Conservation (phyloP, 2,113 vertebrate species). For the Osmerus mordax region DNA sequence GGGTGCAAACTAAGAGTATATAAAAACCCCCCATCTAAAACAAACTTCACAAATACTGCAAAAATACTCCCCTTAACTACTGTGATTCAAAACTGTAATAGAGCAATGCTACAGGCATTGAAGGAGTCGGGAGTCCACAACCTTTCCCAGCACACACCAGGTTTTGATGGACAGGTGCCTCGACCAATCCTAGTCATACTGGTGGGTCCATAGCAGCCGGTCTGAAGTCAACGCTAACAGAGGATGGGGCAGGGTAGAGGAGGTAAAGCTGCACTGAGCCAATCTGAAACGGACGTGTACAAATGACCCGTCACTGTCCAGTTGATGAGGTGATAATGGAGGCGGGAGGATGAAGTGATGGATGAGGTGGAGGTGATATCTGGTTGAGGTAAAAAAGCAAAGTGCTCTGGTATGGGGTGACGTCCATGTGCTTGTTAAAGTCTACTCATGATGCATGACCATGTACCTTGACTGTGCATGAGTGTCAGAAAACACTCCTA, state of each 20-base stretch:
- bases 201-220: background rate
- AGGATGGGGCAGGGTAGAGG: background rate
- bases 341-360: background rate
- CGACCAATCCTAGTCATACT: background rate
- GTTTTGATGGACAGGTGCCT: background rate
- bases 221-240: background rate
- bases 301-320: background rate
- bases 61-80: background rate
- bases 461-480: background rate
- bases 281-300: background rate
- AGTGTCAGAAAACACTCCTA: background rate
- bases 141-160: background rate
- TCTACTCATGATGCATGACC: background rate
- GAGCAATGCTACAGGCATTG: too few relatives aligned
- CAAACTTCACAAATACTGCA: slow-evolving; percentile 8
- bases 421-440: slow-evolving; percentile 19
- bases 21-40: background rate
- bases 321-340: background rate
- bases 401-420: slow-evolving; percentile 25
- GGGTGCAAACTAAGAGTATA: too few relatives aligned
- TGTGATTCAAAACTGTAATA: background rate
- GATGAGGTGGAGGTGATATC: slow-evolving; percentile 13
- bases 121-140: too few relatives aligned
- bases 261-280: background rate
- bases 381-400: slow-evolving; percentile 18